Percentiles rank a stretch among this genome's conserved stretches.
These are phyloP conservation scores for Forbesichthys agassizii DNA, from an alignment of 2,113 vertebrate species.

Conservation along the genomic window DNA sequence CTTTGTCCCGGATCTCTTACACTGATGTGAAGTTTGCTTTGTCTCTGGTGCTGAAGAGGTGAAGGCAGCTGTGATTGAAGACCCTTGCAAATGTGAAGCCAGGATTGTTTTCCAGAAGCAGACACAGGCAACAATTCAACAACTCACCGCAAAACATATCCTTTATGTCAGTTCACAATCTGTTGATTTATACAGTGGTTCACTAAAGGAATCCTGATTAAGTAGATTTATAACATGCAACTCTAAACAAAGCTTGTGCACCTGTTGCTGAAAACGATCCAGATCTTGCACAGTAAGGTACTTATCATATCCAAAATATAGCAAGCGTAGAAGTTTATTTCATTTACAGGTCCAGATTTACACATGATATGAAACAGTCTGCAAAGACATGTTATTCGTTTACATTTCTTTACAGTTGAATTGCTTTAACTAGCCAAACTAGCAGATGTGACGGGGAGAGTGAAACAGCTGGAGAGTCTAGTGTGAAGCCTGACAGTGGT, in stretches of 20 bases:
- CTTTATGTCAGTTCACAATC: conserved; percentile 67
- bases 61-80: conserved; percentile 74
- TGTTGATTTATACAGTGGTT: too few relatives aligned
- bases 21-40: conserved; percentile 56
- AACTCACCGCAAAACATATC: conserved; percentile 89
- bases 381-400: neutral
- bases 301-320: too few relatives aligned
- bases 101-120: conserved; percentile 85
- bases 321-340: too few relatives aligned
- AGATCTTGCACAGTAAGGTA: too few relatives aligned
- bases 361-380: neutral
- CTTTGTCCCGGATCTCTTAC: conserved; percentile 21
- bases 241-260: too few relatives aligned
- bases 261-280: too few relatives aligned
- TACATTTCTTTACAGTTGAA: conserved; percentile 10
- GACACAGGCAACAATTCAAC: conserved; percentile 81
- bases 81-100: conserved; percentile 88
- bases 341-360: neutral
- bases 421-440: conserved; percentile 85
- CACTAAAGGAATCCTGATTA: too few relatives aligned
- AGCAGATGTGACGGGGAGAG: conserved; percentile 80
- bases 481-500: conserved; percentile 57
- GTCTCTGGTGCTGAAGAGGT: conserved; percentile 64
- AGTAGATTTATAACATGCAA: too few relatives aligned
- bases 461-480: conserved; percentile 77